Evolutionary conservation across 2,888 invertebrate genomes (phyloP), one percentile per base, ranked within the genome.

Genomic region (Lasiommata megera): DNA sequence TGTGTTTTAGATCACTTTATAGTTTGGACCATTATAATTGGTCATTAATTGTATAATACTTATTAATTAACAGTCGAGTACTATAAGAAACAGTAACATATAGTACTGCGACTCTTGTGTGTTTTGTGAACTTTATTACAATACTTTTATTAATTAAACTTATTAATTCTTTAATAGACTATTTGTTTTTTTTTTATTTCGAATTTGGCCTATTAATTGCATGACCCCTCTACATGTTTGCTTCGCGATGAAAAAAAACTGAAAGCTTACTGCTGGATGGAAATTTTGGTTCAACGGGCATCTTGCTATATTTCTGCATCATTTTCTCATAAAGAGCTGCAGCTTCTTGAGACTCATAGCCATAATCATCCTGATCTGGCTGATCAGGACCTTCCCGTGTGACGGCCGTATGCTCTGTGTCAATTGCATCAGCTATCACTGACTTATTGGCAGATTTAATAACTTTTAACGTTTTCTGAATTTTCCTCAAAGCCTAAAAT

Each of bases 361-460:
- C 97, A 76, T 97, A 97, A 75, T 97, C 97, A 85, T 97, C 97
- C 75, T 96, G 96, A 71, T 97, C 97, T 0, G 96, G 95, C 72
- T 96, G 96, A 1, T 94, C 93, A 0, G 94, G 94, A 0, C 96
- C 96, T 48, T 93, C 92, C 34, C 94, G 81, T 0, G 96, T 95
- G 3, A 95, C 93, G 3, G 95, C 94, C 11, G 96, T 95, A 67
- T 96, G 94, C 29, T 95, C 93, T 67, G 92, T 92, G 72, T 96
- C 95, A 18, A 95, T 88, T 0, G 96, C 96, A 92, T 97, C 97
- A 41, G 93, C 94, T 63, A 97, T 84, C 1, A 95, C 97, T 2
- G 97, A 94, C 76, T 97, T 96, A 77, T 96, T 97, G 0, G 97
- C 97, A 6, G 97, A 96, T 82, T 97, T 97, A 7, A 96, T 96